Conservation (phyloP, 2,797 vertebrate species). For the Rhinichthys osculus region DNA sequence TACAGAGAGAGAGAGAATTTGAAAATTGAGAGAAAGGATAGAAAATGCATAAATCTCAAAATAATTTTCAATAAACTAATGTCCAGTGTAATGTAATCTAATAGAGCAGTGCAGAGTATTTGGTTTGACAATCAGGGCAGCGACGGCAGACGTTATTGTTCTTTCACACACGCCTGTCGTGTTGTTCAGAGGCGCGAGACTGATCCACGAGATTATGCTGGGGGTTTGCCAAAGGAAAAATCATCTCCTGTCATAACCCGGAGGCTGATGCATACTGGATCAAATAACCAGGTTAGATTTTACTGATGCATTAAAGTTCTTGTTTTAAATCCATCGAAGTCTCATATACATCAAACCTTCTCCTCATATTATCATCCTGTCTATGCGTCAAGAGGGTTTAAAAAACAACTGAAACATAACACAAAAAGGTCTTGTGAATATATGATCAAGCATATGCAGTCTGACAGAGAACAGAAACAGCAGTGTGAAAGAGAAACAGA, state of each 20-base stretch:
- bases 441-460: slow-evolving; percentile 1
- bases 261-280: background rate
- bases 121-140: slow-evolving; percentile 6
- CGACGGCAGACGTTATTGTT: background rate
- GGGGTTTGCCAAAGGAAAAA: slow-evolving; percentile 19
- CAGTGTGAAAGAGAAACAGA: slow-evolving; percentile 1
- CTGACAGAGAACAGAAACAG: background rate
- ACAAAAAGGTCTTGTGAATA: background rate
- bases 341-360: background rate
- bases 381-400: background rate
- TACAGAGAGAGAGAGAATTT: no score
- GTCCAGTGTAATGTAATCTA: background rate
- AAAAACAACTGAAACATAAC: slow-evolving; percentile 6
- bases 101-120: background rate
- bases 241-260: slow-evolving; percentile 3
- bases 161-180: background rate
- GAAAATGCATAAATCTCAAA: background rate
- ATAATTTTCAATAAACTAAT: background rate
- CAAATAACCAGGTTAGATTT: background rate
- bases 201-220: slow-evolving; percentile 9
- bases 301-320: background rate
- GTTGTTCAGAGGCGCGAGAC: background rate
- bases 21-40: no score
- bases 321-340: background rate
- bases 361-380: background rate